phyloP scores from a whole-genome alignment of 2,113 vertebrate genomes.

The Mionectes macconnelli region DNA sequence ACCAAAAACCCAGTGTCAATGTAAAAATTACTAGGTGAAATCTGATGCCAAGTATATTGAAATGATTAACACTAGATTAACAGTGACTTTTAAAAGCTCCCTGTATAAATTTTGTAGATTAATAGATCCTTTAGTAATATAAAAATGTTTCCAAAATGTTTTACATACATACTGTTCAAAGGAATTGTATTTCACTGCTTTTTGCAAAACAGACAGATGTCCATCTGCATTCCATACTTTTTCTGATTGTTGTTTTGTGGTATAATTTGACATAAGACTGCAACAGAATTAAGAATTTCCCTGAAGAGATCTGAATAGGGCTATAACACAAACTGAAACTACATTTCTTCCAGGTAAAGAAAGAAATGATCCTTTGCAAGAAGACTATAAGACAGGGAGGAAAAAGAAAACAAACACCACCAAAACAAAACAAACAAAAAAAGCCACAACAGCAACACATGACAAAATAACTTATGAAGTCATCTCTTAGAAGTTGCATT shows the following conservation, averaged over 20 bases:
- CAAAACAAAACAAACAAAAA: not conserved
- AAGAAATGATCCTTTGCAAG: not conserved
- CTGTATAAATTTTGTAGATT: not conserved
- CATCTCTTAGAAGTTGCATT: not conserved
- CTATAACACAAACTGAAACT: not conserved
- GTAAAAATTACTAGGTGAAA: not conserved
- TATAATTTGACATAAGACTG: not conserved
- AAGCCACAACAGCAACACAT: fast-evolving
- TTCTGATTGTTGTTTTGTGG: not conserved
- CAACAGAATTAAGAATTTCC: not conserved
- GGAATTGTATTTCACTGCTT: not conserved
- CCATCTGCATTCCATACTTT: not conserved
- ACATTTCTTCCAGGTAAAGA: not conserved
- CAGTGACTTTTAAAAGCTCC: not conserved
- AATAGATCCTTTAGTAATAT: not conserved
- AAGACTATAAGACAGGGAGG: fast-evolving
- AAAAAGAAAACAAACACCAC: not conserved
- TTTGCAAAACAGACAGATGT: not conserved
- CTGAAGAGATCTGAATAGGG: not conserved
- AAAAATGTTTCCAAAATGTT: not conserved
- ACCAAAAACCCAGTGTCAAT: not conserved
- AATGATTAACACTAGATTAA: not conserved
- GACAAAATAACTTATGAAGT: not conserved
- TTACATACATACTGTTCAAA: not conserved
- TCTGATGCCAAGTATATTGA: not conserved